Evolutionary conservation across 2,797 vertebrate genomes (phyloP).

Genomic region (Pantherophis vulpinus): DNA sequence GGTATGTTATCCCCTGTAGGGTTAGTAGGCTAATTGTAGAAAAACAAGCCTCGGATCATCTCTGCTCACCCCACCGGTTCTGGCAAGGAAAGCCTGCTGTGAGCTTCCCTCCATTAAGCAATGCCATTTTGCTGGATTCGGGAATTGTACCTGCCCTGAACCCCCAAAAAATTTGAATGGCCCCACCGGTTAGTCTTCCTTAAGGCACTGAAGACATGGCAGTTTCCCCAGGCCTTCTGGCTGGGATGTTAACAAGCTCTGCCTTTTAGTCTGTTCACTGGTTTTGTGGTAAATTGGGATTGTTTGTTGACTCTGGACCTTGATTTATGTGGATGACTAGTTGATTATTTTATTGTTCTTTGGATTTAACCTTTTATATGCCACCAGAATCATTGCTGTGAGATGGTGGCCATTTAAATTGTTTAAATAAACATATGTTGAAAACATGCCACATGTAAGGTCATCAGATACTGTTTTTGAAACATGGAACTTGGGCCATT

Average conservation of each 20-base stretch:
- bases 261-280: neutral
- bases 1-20: neutral
- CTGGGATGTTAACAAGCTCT: neutral
- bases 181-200: neutral
- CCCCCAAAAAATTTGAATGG: neutral
- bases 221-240: neutral
- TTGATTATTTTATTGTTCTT: neutral
- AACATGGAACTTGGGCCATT: neutral
- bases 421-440: neutral
- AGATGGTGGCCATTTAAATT: neutral
- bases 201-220: neutral
- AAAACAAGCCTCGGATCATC: neutral
- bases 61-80: neutral
- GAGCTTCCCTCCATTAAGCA: neutral
- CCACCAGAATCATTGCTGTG: neutral
- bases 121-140: neutral
- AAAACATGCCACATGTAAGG: neutral
- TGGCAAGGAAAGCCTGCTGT: neutral
- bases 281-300: neutral
- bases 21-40: neutral
- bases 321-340: neutral
- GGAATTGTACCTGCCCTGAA: neutral
- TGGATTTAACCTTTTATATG: neutral
- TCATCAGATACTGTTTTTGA: neutral
- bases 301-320: neutral